Percentiles rank a stretch among this genome's conserved stretches.
phyloP scores from a whole-genome alignment of 1,140 invertebrate species.

The Physella acuta region DNA sequence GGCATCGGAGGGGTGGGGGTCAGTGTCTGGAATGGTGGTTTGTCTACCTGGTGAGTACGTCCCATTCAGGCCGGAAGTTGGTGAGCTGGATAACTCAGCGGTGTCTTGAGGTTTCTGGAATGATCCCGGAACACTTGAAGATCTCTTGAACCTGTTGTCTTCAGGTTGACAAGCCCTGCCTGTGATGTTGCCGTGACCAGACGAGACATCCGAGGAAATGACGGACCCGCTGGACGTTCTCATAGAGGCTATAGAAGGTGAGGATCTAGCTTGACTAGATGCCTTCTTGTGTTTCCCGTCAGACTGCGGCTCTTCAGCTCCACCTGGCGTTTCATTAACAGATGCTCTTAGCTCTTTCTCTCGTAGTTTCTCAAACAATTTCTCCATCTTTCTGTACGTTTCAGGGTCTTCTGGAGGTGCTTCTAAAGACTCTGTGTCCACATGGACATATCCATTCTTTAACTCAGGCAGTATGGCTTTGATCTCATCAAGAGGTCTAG shows the following conservation, averaged over 20 bases:
- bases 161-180: background rate
- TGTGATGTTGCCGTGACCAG: background rate
- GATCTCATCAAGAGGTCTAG: slow-evolving; percentile 47
- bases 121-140: slow-evolving; percentile 13
- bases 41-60: too few relatives aligned
- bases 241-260: slow-evolving; percentile 4
- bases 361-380: slow-evolving; percentile 45
- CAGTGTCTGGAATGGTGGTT: slow-evolving; percentile 14
- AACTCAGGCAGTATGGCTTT: slow-evolving; percentile 45
- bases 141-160: background rate
- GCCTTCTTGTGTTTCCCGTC: background rate
- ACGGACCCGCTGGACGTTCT: slow-evolving; percentile 10
- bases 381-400: slow-evolving; percentile 50
- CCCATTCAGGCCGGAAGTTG: background rate
- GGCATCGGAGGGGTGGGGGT: slow-evolving; percentile 16
- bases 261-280: slow-evolving; percentile 8
- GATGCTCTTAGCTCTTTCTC: slow-evolving; percentile 49
- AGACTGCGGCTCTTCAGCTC: background rate
- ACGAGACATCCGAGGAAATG: slow-evolving; percentile 13
- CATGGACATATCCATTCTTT: slow-evolving; percentile 34
- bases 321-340: slow-evolving; percentile 43
- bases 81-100: background rate
- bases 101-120: slow-evolving; percentile 15
- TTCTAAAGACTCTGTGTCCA: slow-evolving; percentile 34
- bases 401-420: slow-evolving; percentile 52